Percentiles rank a stretch among this genome's conserved stretches.
phyloP scores from a whole-genome alignment of 2,113 vertebrate genomes.

The Apteryx owenii region DNA sequence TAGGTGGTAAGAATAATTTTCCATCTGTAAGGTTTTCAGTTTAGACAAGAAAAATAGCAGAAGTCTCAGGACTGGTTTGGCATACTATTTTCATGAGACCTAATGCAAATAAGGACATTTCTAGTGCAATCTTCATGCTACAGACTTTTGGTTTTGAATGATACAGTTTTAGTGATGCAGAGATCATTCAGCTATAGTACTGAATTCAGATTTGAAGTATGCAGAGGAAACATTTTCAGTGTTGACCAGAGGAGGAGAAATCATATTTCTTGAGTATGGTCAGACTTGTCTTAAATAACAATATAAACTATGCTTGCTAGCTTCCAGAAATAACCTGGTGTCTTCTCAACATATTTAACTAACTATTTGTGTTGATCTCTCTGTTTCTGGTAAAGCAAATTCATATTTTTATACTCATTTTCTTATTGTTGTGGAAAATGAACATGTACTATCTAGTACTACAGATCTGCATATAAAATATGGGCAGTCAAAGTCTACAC shows the following conservation, averaged over 20 bases:
- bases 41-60: neutral
- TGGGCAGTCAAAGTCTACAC: neutral
- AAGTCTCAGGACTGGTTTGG: neutral
- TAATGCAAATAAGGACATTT: neutral
- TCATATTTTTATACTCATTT: neutral
- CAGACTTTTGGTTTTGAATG: neutral
- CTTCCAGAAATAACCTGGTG: neutral
- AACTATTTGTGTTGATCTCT: neutral
- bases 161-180: neutral
- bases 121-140: neutral
- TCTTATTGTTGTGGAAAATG: neutral
- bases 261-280: neutral
- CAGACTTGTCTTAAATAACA: neutral
- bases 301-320: neutral
- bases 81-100: neutral
- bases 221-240: neutral
- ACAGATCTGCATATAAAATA: neutral
- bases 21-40: neutral
- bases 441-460: neutral
- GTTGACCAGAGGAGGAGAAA: neutral
- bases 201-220: neutral
- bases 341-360: neutral
- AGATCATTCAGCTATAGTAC: neutral
- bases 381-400: neutral
- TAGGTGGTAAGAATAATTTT: neutral